Conservation (phyloP, 2,888 invertebrate species). For the Polia nebulosa region DNA sequence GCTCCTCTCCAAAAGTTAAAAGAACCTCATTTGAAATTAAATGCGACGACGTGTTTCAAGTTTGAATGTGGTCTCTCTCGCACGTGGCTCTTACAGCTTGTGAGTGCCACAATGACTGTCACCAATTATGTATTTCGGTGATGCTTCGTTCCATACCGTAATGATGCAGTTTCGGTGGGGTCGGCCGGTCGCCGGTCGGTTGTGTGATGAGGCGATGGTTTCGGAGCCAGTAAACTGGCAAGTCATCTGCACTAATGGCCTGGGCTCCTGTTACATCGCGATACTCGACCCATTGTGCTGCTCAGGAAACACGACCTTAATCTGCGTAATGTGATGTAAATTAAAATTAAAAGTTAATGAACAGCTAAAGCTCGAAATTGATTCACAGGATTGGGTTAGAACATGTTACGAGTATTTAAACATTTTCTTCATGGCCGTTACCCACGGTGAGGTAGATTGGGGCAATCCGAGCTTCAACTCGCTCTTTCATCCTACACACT, state of each 20-base stretch:
- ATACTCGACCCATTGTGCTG: slow-evolving; percentile 68
- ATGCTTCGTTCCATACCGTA: slow-evolving; percentile 41
- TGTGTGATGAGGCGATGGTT: slow-evolving; percentile 62
- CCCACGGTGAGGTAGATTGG: not conserved
- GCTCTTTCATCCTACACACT: not conserved
- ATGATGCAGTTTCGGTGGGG: slow-evolving; percentile 74
- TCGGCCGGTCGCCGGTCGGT: slow-evolving; percentile 47
- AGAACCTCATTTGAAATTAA: slow-evolving; percentile 59
- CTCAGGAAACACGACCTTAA: slow-evolving; percentile 68
- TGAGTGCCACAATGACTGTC: slow-evolving; percentile 44
- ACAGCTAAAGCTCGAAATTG: slow-evolving; percentile 1
- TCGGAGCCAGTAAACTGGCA: slow-evolving; percentile 77
- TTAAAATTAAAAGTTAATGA: slow-evolving; percentile 37
- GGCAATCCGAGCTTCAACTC: not conserved
- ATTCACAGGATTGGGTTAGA: not conserved
- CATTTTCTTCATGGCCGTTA: not conserved
- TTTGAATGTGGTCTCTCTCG: slow-evolving; percentile 29
- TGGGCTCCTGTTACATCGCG: slow-evolving; percentile 78
- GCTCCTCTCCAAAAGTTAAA: slow-evolving; percentile 47
- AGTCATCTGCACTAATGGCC: slow-evolving; percentile 85
- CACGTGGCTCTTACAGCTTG: slow-evolving; percentile 20
- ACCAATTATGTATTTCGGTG: slow-evolving; percentile 55
- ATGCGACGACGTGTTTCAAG: slow-evolving; percentile 38
- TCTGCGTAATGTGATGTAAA: slow-evolving; percentile 58
- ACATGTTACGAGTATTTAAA: no score